Base-by-base conservation (phyloP, 1,140 invertebrate genomes). In the Drosophila neocordata region DNA sequence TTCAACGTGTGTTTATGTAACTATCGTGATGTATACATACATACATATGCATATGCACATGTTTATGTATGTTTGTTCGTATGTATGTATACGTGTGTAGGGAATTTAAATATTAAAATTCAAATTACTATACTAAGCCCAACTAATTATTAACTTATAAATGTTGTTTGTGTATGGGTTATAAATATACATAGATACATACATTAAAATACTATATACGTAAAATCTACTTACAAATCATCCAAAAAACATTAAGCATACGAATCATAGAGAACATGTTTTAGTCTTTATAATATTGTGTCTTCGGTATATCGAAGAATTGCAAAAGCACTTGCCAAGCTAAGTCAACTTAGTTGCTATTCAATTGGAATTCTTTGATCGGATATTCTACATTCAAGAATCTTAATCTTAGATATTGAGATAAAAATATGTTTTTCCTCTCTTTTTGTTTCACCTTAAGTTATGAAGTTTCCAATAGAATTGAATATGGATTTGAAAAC, bases 1-100 rank as follows among this genome's bases (percentile, higher is more conserved):
- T 8, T 48, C 41, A 77, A 51, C 67, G 60, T 87, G 72, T 85
- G 78, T 77, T 69, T 76, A 44, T 73, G 80, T 78, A 69, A 68
- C 38, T 77, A 44, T 44, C 15, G 41, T 48, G 41, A 15, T 48
- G 20, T 48, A 48, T 44, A 24, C 22, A 24, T 24, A 24, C 22
- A 7, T 31, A 31, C 7, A 31, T 31, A 6, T 79, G 72, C 52
- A 80, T 83, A 74, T 83, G 79, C n/a, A n/a, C n/a, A n/a, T 24
- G 22, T 24, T 24, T 24, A 4, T 24, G 22, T 24, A 24, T 59
- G 66, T 72, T 61, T 7, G 7, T 24, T 1, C 4, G 24, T 31
- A 31, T 6, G 59, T 64, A 53, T 57, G 53, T 63, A 63, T 34
- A 55, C 62, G 31, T 75, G 66, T 62, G 73, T 80, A 76, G 72